Evolutionary conservation across 2,113 vertebrate species (phyloP), one percentile per base, ranked within the genome.

Genomic region (Limanda limanda): DNA sequence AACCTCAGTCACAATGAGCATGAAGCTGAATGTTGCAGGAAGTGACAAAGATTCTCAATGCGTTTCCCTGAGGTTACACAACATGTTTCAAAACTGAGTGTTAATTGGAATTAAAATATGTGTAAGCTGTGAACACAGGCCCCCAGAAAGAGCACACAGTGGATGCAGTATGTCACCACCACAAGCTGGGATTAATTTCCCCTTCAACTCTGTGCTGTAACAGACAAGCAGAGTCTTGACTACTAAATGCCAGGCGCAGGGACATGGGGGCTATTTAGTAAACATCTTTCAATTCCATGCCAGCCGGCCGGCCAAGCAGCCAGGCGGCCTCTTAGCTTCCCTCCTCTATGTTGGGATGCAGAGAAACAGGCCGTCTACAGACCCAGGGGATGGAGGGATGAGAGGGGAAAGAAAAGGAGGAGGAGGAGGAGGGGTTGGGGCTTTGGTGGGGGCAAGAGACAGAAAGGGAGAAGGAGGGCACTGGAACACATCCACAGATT

Each of bases 401-500:
- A 87, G 81, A 91, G 77, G 77, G 76, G 70, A 73, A 73, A 88
- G 82, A 86, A 74, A 76, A 81, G 58, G 58, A 75, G 78, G 59
- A 66, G 61, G 61, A 31, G 42, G 31, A 48, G 58, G 37, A 55
- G 24, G 25, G 24, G n/a, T 23, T 2, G n/a, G 52, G 18, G 74
- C 76, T 42, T 18, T 27, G 68, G 72, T n/a, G 51, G 4, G 13
- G 45, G 51, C 10, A 51, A 51, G 51, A 54, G 51, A 54, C 51
- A 86, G 66, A 88, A 77, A 87, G 81, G 81, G 84, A 88, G 84
- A 89, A 81, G 76, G 82, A 88, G 90, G 89, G 87, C 83, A 89
- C 82, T 90, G 89, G 88, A 90, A 91, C 88, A 88, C 82, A 87
- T 92, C 85, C 89, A 91, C 88, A 91, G 88, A 92, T 92, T 92